Evolutionary conservation across 1,140 invertebrate species (phyloP), one percentile per base, ranked within the genome.

Genomic region (Argopecten irradians): DNA sequence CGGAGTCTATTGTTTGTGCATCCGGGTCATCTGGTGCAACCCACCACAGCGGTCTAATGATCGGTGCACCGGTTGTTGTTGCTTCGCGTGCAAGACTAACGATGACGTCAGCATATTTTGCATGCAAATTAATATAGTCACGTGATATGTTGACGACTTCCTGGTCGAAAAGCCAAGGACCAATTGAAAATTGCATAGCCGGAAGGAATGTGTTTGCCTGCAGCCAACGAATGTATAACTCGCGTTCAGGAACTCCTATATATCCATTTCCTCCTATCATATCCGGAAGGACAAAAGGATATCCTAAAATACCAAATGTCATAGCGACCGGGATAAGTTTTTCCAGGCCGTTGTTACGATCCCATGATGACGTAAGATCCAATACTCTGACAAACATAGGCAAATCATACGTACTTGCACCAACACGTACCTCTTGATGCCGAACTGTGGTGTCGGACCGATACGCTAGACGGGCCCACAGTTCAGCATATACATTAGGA

Each of bases 181-280:
- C 96, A 89, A 97, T 97, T 0, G 98, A 98, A 94, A 98, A 98
- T 95, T 99, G 98, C 92, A 99, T 96, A 3, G 97, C 96, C 0
- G 98, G 98, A 96, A 99, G 97, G 92, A 99, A 98, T 0, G 97
- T 96, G 90, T 97, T 99, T 0, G 94, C 97, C 95, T 99, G 97
- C 34, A 98, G 95, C 98, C 98, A 99, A 90, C 98, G 96, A 83
- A 99, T 97, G 92, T 97, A 98, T 13, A 99, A 96, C 95, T 99
- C 97, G 89, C 97, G 97, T 5, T 96, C 96, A 0, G 98, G 98
- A 22, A 91, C 88, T 34, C 89, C 88, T n/a, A 93, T 34, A 95
- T 96, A 95, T 0, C 97, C 98, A 94, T 99, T 99, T 3, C 98
- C 98, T 2, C 98, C 98, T 91, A 99, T 97, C 98, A 99, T 98